Evolutionary conservation across 1,140 invertebrate species (phyloP), one percentile per base, ranked within the genome.

Genomic region (Drosophila triauraria): DNA sequence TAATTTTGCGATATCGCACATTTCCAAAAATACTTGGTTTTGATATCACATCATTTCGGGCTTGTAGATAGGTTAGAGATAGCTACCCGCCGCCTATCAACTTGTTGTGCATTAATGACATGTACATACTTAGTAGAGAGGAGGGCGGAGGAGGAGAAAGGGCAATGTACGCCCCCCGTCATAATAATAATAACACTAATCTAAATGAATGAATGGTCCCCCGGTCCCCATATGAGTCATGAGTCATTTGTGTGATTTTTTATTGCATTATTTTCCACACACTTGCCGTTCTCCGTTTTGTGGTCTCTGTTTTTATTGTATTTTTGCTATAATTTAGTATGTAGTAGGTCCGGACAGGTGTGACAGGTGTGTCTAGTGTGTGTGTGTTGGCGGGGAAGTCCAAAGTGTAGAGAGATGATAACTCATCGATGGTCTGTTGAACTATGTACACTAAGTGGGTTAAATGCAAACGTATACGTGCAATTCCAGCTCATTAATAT

Each of bases 401-500:
- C 50, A 44, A 64, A 54, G 12, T 20, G 63, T 44, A 32, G 57
- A 46, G 58, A 35, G 43, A 40, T 44, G 71, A 75, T 63, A 75
- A 75, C 43, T 65, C 53, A 64, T 74, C 60, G 70, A 56, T 65
- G 25, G 25, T 51, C 13, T 61, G 50, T 65, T 74, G 59, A 63
- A 75, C 68, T 64, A 53, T 30, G 27, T 32, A 51, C 15, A 64
- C 42, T 77, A 48, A 54, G 47, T 71, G 51, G 53, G 51, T 54
- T 51, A 61, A 77, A 69, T 78, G 74, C 47, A 78, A 78, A 69
- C 76, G 50, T 76, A 78, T 77, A 69, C 76, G 50, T 76, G 72
- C 72, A 75, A 64, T 75, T 76, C 57, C 38, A 77, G 23, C 63
- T 78, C 75, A 69, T 78, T 78, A 78, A 78, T 78, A 78, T 76